Percentiles rank a stretch among this genome's conserved stretches.
Evolutionary conservation across 2,888 invertebrate genomes (phyloP).

Genomic region (Malthinus seriepunctatus): DNA sequence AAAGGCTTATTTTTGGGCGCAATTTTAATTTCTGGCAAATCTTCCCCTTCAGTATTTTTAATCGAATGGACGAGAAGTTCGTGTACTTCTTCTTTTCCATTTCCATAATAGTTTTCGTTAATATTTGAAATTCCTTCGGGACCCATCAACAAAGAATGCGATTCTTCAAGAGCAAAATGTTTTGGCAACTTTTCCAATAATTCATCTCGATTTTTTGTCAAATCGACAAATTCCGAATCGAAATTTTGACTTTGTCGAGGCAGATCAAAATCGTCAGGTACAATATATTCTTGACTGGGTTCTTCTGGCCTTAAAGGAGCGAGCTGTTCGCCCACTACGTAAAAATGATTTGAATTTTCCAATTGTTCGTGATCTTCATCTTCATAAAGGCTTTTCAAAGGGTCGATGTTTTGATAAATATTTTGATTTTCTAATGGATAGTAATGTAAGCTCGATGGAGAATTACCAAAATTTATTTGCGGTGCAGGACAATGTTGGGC

Average conservation of each 20-base stretch:
- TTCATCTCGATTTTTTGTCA: neutral
- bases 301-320: conserved; percentile 3
- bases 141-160: neutral
- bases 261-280: conserved; percentile 7
- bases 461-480: too few species aligned
- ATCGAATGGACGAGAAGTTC: conserved; percentile 9
- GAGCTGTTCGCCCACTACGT: conserved; percentile 8
- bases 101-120: conserved; percentile 3
- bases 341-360: neutral
- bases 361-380: conserved; percentile 9
- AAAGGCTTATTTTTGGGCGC: too few species aligned
- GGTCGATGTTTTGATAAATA: neutral
- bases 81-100: conserved; percentile 4
- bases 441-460: too few species aligned
- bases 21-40: too few species aligned
- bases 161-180: conserved; percentile 6
- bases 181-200: neutral
- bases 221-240: neutral
- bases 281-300: conserved; percentile 11
- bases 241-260: neutral
- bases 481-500: too few species aligned
- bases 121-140: conserved; percentile 6
- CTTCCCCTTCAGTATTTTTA: neutral
- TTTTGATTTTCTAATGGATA: neutral
- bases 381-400: conserved; percentile 7